Percentiles rank a stretch among this genome's conserved stretches.
These are phyloP conservation scores for Ditula angustiorana DNA, from an alignment of 2,888 invertebrate species.

Conservation along the genomic window DNA sequence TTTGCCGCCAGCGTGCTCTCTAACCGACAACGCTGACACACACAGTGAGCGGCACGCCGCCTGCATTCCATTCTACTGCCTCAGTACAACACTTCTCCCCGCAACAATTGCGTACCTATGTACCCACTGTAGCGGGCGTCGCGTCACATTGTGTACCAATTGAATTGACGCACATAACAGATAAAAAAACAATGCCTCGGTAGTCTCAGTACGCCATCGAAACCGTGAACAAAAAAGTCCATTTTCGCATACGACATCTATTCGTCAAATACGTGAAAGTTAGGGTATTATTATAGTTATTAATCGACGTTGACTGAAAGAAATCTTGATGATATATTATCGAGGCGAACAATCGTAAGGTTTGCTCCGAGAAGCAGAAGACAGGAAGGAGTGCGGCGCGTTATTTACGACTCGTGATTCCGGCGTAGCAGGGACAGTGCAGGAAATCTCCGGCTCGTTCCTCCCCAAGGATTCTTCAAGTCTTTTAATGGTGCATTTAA, in stretches of 20 bases:
- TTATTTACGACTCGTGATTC: slow-evolving; percentile 80
- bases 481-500: slow-evolving; percentile 33
- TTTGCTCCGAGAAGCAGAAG: slow-evolving; percentile 62
- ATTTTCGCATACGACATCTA: slow-evolving; percentile 8
- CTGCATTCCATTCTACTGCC: slow-evolving; percentile 71
- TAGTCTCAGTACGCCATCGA: slow-evolving; percentile 15
- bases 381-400: slow-evolving; percentile 73
- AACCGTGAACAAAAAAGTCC: slow-evolving; percentile 21
- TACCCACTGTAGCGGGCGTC: slow-evolving; percentile 43
- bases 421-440: slow-evolving; percentile 66
- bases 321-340: slow-evolving; percentile 57
- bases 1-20: slow-evolving; percentile 66
- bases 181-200: slow-evolving; percentile 19
- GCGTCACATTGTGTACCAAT: slow-evolving; percentile 47
- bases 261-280: slow-evolving; percentile 10
- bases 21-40: slow-evolving; percentile 64
- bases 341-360: slow-evolving; percentile 59
- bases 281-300: slow-evolving; percentile 15
- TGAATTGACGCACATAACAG: slow-evolving; percentile 41
- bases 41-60: slow-evolving; percentile 62
- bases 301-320: slow-evolving; percentile 33
- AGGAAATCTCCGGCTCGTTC: slow-evolving; percentile 65
- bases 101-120: slow-evolving; percentile 53
- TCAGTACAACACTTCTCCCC: slow-evolving; percentile 63
- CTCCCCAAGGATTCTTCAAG: slow-evolving; percentile 52